These are phyloP conservation scores for Rhinichthys klamathensis DNA, from an alignment of 2,113 vertebrate genomes.

Conservation along the genomic window DNA sequence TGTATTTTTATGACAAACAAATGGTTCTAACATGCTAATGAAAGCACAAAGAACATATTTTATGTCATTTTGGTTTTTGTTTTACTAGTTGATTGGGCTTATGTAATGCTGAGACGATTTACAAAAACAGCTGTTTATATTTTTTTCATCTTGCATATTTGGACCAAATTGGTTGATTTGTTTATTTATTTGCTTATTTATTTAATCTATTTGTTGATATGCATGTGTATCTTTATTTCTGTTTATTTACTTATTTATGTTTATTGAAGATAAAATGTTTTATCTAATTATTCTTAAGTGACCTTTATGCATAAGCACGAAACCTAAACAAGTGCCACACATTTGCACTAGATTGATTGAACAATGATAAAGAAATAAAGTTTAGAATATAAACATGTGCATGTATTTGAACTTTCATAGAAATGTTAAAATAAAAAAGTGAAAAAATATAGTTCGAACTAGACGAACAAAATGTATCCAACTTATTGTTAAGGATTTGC, in stretches of 20 bases:
- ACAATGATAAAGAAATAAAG: not conserved
- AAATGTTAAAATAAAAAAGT: not conserved
- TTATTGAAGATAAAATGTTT: not conserved
- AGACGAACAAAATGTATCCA: not conserved
- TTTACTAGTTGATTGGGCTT: not conserved
- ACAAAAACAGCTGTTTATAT: not conserved
- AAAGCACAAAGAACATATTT: conserved; percentile 45
- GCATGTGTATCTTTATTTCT: not conserved
- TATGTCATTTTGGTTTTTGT: not conserved
- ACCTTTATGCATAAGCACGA: conserved; percentile 40
- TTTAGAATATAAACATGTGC: not conserved
- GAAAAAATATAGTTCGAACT: not conserved
- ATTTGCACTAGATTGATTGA: conserved; percentile 35
- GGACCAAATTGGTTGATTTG: not conserved
- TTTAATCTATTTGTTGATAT: not conserved
- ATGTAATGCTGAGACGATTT: not conserved
- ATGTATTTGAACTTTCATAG: conserved; percentile 7
- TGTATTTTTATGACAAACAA: conserved; percentile 12
- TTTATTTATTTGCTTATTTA: not conserved
- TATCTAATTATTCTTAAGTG: conserved; percentile 48
- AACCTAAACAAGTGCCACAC: conserved; percentile 37
- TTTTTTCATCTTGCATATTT: not conserved
- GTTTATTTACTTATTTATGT: conserved; percentile 31
- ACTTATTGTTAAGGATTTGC: not conserved
- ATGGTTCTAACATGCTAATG: conserved; percentile 7